Evolutionary conservation across 2,113 vertebrate genomes (phyloP).

Genomic region (Taxidea taxus): DNA sequence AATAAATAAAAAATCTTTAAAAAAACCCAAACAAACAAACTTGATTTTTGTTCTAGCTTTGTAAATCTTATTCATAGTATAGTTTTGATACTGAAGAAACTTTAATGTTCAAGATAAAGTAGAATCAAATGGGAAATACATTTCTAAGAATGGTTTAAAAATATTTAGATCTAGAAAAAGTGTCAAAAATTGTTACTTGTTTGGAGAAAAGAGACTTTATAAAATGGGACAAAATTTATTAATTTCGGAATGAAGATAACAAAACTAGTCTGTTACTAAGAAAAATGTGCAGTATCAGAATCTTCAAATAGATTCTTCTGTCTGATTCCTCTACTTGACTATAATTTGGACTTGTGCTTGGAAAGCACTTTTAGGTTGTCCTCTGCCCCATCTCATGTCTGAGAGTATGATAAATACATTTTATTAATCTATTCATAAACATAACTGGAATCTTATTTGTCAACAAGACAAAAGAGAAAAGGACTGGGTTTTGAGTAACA

Average conservation of each 20-base stretch:
- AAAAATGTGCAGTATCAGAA: constrained; percentile 60
- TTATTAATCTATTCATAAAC: constrained; percentile 77
- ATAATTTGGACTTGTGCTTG: constrained; percentile 72
- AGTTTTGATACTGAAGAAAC: not conserved
- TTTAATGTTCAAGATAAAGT: not conserved
- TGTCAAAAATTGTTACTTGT: constrained; percentile 47
- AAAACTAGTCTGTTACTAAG: constrained; percentile 61
- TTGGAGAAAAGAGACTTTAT: constrained; percentile 22
- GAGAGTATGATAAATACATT: constrained; percentile 74
- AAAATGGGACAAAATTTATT: constrained; percentile 40
- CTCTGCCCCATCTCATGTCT: constrained; percentile 66
- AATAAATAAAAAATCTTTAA: too few relatives aligned
- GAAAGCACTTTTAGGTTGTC: constrained; percentile 56
- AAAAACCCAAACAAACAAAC: not conserved
- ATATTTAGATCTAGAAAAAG: not conserved
- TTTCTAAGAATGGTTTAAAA: not conserved
- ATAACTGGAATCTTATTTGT: constrained; percentile 74
- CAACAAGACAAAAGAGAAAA: constrained; percentile 75
- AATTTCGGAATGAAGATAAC: constrained; percentile 71
- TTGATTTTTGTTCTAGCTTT: constrained; percentile 33
- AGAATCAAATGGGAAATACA: not conserved
- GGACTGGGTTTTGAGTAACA: constrained; percentile 76
- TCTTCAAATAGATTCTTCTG: constrained; percentile 71
- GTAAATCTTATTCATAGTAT: not conserved
- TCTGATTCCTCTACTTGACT: constrained; percentile 76